Base-by-base conservation (phyloP, 2,888 invertebrate genomes). In the Tetragonula carbonaria region DNA sequence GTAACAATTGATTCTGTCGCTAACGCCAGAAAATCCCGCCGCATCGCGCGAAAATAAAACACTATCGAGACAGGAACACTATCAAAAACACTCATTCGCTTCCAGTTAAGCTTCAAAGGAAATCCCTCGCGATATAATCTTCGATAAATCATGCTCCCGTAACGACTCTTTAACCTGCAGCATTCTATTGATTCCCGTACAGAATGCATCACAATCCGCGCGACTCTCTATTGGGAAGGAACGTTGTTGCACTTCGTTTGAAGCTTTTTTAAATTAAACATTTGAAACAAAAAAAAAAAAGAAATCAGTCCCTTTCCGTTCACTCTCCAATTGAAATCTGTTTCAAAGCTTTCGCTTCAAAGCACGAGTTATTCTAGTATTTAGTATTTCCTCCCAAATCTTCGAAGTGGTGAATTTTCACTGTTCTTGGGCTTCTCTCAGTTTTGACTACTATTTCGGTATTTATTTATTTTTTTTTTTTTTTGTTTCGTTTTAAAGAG, bases 61-160 rank as follows among this genome's bases (percentile, higher is more conserved):
- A 55, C 28, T 28, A 18, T 62, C 28, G 16, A 62, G 18, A 33
- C 21, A 65, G 75, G 57, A 28, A 67, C 55, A 57, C 75, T 75
- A 66, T 75, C 55, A 21, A 75, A 74, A 75, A 67, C 21, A 62
- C 50, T 73, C 59, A 62, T 59, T 28, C 59, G 59, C 50, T 28
- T 62, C 18, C 62, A 65, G 33, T 45, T 33, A 13, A 57, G 45
- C 21, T 67, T 75, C 75, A 67, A 67, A 75, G 66, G 67, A 67
- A 75, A 75, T 75, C 67, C 66, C 75, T 51, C 28, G 57, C 28
- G 67, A 67, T 75, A 75, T 67, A 75, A 75, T 75, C 75, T 67
- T 67, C 67, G 28, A 57, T 67, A 75, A 67, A 75, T 75, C 62
- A 73, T 62, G 45, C 66, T 45, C 23, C 18, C 23, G 67, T 57